Percentiles rank a stretch among this genome's conserved stretches.
phyloP scores from a whole-genome alignment of 2,113 vertebrate genomes.

The Pygoscelis antarcticus region DNA sequence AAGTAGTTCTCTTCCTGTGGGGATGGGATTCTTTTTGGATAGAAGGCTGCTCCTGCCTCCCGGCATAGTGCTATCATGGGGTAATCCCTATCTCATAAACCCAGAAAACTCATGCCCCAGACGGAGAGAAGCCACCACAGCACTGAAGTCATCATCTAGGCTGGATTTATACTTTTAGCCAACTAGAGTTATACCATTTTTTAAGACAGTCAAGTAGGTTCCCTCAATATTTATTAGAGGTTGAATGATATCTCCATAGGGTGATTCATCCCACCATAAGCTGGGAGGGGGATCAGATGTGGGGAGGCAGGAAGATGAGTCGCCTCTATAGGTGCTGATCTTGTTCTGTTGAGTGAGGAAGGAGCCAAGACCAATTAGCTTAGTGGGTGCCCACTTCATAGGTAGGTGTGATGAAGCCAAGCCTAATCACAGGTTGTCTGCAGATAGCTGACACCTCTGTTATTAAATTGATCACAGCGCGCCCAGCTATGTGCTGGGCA shows the following conservation, averaged over 20 bases:
- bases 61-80: neutral
- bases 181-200: neutral
- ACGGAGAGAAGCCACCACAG: neutral
- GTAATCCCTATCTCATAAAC: neutral
- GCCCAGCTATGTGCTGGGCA: neutral
- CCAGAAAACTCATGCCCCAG: neutral
- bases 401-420: constrained; percentile 36
- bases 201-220: neutral
- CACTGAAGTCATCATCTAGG: neutral
- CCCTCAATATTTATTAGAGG: neutral
- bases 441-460: neutral
- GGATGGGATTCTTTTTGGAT: neutral
- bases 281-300: neutral
- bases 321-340: constrained; percentile 1
- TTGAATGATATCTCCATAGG: neutral
- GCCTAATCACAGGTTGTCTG: constrained; percentile 44
- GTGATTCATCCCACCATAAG: neutral
- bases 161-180: neutral
- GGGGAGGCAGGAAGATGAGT: neutral
- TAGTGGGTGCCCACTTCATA: neutral
- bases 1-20: neutral
- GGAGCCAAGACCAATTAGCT: neutral
- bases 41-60: neutral
- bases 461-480: constrained; percentile 33
- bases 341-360: neutral